A percentile compares a stretch with the other conserved stretches of the same genome.
phyloP scores from a whole-genome alignment of 2,888 invertebrate species.

The Lithophane semibrunnea region DNA sequence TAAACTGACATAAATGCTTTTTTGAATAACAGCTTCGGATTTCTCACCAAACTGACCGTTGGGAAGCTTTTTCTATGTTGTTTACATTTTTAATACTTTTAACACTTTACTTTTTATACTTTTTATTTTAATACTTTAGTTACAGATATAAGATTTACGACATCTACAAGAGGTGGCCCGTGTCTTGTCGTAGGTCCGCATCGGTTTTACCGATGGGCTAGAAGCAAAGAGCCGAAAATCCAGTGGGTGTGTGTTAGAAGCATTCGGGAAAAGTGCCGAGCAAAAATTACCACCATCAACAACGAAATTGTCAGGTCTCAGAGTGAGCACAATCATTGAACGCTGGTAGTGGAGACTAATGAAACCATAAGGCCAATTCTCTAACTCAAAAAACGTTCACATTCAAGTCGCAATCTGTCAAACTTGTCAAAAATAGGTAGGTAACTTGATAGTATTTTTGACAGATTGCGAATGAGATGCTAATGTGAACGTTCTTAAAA shows the following conservation, averaged over 20 bases:
- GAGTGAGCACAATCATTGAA: constrained; percentile 10
- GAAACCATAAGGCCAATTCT: too few relatives aligned
- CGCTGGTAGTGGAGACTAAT: too few relatives aligned
- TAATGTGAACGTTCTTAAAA: too few relatives aligned
- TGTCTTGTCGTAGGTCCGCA: constrained; percentile 9
- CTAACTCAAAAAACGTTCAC: too few relatives aligned
- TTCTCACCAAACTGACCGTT: background rate
- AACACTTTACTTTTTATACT: background rate
- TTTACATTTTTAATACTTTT: background rate
- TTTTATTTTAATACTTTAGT: background rate
- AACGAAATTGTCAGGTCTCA: background rate
- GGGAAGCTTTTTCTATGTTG: background rate
- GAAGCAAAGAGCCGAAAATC: constrained; percentile 13
- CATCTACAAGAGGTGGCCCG: background rate
- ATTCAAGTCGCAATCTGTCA: too few relatives aligned
- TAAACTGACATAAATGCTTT: background rate
- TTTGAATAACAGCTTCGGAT: too few relatives aligned
- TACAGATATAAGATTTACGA: constrained; percentile 25
- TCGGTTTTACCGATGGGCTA: constrained; percentile 17
- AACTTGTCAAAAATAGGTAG: too few relatives aligned
- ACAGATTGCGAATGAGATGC: too few relatives aligned
- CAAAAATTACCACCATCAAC: constrained; percentile 11
- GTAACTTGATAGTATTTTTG: too few relatives aligned
- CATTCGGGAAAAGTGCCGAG: constrained; percentile 1
- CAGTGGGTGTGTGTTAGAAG: constrained; percentile 20